Conservation (phyloP, 2,888 invertebrate genomes). For the Metallyticus violacea region DNA sequence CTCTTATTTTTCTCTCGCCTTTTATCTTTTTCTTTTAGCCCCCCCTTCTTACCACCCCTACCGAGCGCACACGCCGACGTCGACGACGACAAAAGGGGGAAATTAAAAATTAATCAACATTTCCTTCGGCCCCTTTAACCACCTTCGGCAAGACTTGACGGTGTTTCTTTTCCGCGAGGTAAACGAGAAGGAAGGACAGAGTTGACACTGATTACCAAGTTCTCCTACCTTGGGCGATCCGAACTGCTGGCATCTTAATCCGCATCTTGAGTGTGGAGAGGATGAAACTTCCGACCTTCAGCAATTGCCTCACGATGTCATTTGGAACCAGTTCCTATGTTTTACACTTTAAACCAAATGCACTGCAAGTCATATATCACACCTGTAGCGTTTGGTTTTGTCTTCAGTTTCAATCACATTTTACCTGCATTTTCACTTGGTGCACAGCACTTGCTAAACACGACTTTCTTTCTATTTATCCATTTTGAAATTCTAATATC, state of each 20-base stretch:
- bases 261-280: constrained; percentile 69
- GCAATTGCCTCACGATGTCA: not conserved
- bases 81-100: constrained; percentile 23
- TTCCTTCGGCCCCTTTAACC: not conserved
- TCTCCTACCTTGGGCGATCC: constrained; percentile 90
- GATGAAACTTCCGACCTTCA: not conserved
- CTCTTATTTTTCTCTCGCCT: constrained; percentile 36
- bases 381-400: not conserved
- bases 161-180: constrained; percentile 19
- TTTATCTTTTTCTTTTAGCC: constrained; percentile 33
- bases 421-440: not conserved
- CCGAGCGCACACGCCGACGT: constrained; percentile 24
- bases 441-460: not conserved
- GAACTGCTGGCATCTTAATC: constrained; percentile 96
- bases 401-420: not conserved
- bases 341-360: not conserved
- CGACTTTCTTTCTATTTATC: not conserved
- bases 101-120: constrained; percentile 26
- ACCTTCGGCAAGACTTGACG: not conserved
- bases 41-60: constrained; percentile 25
- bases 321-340: not conserved
- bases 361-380: not conserved
- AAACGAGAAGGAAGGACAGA: constrained; percentile 18
- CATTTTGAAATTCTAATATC: not conserved
- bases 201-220: constrained; percentile 8